Conservation (phyloP, 2,113 vertebrate species). For the Sarotherodon lohbergeri region DNA sequence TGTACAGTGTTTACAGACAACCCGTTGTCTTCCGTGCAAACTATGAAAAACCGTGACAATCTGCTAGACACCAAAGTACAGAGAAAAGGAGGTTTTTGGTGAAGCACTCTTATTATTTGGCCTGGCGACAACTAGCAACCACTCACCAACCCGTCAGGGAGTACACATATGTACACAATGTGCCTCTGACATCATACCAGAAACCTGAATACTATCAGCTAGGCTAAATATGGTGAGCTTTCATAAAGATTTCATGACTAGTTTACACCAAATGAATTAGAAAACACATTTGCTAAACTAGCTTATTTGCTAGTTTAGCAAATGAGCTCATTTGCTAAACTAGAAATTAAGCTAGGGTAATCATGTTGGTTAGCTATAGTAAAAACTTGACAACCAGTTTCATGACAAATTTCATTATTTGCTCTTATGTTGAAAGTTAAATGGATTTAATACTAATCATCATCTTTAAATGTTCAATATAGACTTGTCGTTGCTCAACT, state of each 20-base stretch:
- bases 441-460: not conserved
- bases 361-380: not conserved
- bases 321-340: not conserved
- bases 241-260: not conserved
- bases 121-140: not conserved
- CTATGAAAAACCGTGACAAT: not conserved
- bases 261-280: not conserved
- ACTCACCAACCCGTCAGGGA: not conserved
- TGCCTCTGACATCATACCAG: fast-evolving
- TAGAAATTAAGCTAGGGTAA: not conserved
- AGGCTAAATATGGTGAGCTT: not conserved
- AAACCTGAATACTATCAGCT: not conserved
- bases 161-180: not conserved
- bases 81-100: not conserved
- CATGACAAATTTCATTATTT: not conserved
- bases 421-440: not conserved
- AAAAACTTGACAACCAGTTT: not conserved
- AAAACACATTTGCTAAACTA: not conserved
- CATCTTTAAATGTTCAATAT: not conserved
- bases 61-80: not conserved
- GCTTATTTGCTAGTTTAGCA: not conserved
- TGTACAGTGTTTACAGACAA: not conserved
- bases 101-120: not conserved
- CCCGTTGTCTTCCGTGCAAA: not conserved
- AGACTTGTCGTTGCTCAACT: not conserved